Base-by-base conservation (phyloP, 2,113 vertebrate genomes). In the Cepphus grylle region DNA sequence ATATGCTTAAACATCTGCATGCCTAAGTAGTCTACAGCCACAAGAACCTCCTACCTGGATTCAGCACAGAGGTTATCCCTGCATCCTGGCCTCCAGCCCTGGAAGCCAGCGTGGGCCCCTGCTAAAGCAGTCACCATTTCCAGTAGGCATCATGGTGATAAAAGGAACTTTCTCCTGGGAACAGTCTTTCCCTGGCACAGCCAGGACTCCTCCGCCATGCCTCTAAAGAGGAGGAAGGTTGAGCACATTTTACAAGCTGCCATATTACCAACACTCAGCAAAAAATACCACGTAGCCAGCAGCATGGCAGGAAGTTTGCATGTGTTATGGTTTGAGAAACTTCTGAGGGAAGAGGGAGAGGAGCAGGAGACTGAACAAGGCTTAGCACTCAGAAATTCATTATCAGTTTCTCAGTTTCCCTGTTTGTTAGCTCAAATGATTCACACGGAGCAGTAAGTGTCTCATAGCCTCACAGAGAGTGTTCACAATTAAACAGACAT, bases 1-100 rank as follows among this genome's bases (percentile, higher is more conserved):
- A 98, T 98, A 98, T 98, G 98, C 98, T 98, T 97, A 52, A 94
- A 98, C 98, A 98, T 98, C 98, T 98, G 98, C 96, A 96, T 8
- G 23, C 56, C 43, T 9, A 11, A 95, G 91, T 42, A 82, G 25
- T 38, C 62, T 21, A 77, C 40, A 84, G 84, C 25, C 79, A 34
- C 25, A 0, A 59, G 50, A 59, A 76, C 32, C 90, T 69, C 80
- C 82, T 53, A 38, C 88, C 74, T 92, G 76, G n/a, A 63, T 15
- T 77, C 89, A 86, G 69, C 30, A 62, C 27, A 78, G 67, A 88
- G 66, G 34, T 29, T 45, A 69, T 27, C 38, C 12, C 32, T 26
- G 61, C 53, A 70, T 43, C 82, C 49, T 66, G 25, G 30, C 49
- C 81, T 77, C 50, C 83, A 34, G 55, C 40, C 59, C 50, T 49